These are phyloP conservation scores for Formica aserva DNA, from an alignment of 2,888 invertebrate genomes.

Conservation along the genomic window DNA sequence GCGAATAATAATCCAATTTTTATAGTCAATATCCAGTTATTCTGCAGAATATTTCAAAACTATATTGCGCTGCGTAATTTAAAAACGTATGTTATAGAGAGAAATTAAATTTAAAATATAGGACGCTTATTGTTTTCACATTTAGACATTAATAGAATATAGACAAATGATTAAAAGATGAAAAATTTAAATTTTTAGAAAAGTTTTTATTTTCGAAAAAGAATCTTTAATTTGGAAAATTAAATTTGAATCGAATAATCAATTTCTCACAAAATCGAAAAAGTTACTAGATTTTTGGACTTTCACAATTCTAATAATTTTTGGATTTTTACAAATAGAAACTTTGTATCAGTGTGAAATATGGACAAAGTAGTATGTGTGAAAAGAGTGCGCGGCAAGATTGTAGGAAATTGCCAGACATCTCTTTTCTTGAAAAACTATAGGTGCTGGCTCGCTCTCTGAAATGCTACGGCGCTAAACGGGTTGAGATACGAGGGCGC, in stretches of 20 bases:
- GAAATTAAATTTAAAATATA: not conserved
- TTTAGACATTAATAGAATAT: not conserved
- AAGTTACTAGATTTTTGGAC: no score
- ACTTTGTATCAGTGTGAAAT: not conserved
- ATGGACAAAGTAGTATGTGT: not conserved
- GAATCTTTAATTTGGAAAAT: no score
- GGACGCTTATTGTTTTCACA: not conserved
- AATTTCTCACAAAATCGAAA: not conserved
- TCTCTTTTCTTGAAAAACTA: not conserved
- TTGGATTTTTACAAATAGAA: not conserved
- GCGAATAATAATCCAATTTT: not conserved
- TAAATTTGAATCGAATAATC: not conserved
- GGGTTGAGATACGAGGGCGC: not conserved
- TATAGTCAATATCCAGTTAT: not conserved
- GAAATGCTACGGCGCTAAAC: slow-evolving; percentile 13
- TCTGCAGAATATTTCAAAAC: not conserved
- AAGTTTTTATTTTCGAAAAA: no score
- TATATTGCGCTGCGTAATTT: not conserved
- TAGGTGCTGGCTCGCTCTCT: slow-evolving; percentile 14
- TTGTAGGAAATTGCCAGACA: slow-evolving; percentile 10
- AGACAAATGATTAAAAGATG: not conserved
- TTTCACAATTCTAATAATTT: not conserved
- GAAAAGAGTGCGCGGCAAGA: not conserved
- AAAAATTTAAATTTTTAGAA: not conserved
- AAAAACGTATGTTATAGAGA: not conserved